A percentile compares a stretch with the other conserved stretches of the same genome.
Conservation (phyloP, 2,888 invertebrate species). For the Epinotia nisella region DNA sequence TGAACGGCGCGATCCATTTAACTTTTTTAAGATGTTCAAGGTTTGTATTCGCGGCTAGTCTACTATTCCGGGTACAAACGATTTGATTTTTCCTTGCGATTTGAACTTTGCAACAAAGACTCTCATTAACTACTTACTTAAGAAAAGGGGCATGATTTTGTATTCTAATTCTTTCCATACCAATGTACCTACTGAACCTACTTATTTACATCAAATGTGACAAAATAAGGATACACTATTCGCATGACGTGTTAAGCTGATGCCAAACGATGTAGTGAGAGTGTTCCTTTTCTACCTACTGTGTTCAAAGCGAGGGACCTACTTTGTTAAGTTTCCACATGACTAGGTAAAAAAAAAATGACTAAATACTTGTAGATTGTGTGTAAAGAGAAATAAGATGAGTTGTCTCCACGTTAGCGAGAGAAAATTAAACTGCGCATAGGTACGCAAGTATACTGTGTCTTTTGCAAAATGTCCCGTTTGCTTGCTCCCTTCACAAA, state of each 20-base stretch:
- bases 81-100: neutral
- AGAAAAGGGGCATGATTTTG: slow-evolving; percentile 1
- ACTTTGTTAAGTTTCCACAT: neutral
- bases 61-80: neutral
- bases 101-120: neutral
- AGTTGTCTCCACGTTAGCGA: slow-evolving; percentile 14
- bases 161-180: neutral
- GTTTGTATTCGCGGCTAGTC: no score
- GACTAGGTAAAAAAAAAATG: slow-evolving; percentile 6
- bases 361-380: neutral
- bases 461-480: neutral
- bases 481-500: neutral
- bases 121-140: slow-evolving; percentile 6
- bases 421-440: neutral
- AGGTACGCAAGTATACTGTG: neutral
- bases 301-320: slow-evolving; percentile 18
- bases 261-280: slow-evolving; percentile 20
- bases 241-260: slow-evolving; percentile 34
- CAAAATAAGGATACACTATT: slow-evolving; percentile 15
- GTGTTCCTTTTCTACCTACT: slow-evolving; percentile 36
- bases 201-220: neutral
- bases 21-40: no score
- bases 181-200: neutral
- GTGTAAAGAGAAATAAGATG: neutral
- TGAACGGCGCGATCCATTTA: no score